These are phyloP conservation scores for Chelonoidis abingdonii DNA, from an alignment of 2,113 vertebrate species.

Conservation along the genomic window DNA sequence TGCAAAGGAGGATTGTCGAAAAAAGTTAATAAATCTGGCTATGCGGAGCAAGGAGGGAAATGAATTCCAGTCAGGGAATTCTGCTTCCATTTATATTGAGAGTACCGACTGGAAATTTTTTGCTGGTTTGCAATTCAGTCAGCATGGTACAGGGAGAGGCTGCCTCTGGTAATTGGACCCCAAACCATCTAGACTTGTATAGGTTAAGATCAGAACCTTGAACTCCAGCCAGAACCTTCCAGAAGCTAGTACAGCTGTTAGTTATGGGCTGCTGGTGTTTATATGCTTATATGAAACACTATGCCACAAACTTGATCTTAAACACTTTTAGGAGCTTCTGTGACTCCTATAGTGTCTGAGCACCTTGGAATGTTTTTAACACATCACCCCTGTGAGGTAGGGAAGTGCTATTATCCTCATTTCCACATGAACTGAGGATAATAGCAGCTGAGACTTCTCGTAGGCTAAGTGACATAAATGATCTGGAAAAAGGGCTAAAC, in stretches of 20 bases:
- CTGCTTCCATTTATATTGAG: background rate
- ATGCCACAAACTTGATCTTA: background rate
- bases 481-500: no score
- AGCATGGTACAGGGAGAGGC: rapidly evolving
- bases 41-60: background rate
- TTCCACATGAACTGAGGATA: no score
- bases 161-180: rapidly evolving
- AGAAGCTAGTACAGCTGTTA: background rate
- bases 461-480: background rate
- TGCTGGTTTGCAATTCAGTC: background rate
- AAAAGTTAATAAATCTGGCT: background rate
- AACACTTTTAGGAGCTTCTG: background rate
- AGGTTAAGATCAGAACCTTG: background rate
- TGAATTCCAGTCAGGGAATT: background rate
- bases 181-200: background rate
- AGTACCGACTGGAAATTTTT: rapidly evolving
- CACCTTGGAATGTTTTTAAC: background rate
- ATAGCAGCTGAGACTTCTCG: background rate
- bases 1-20: rapidly evolving
- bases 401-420: no score
- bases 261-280: background rate
- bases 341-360: background rate
- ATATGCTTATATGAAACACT: background rate
- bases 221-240: background rate
- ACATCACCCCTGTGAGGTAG: background rate